A percentile compares a stretch with the other conserved stretches of the same genome.
These are phyloP conservation scores for Lanistes nyassanus DNA, from an alignment of 1,140 invertebrate species.

Conservation along the genomic window DNA sequence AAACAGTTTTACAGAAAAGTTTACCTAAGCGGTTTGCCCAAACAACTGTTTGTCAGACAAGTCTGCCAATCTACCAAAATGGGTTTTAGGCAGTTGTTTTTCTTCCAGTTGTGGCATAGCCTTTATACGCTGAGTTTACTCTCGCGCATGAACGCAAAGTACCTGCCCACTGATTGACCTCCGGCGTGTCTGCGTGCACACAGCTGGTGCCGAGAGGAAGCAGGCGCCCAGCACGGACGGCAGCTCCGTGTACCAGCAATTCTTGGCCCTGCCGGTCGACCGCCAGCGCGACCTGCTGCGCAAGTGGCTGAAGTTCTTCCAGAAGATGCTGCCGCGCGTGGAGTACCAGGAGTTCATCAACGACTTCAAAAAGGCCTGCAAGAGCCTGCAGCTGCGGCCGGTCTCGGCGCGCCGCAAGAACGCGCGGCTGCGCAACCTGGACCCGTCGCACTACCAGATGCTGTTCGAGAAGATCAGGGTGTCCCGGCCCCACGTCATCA, in stretches of 20 bases:
- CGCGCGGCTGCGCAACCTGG: constrained; percentile 28
- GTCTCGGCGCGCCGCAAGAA: constrained; percentile 9
- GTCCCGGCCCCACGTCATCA: constrained; percentile 14
- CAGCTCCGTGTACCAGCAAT: constrained; percentile 30
- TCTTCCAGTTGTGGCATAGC: no score
- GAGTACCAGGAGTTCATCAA: constrained; percentile 36
- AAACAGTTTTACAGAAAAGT: no score
- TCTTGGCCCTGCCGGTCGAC: constrained; percentile 28
- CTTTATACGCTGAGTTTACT: no score
- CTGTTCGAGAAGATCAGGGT: constrained; percentile 35
- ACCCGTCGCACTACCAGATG: constrained; percentile 35
- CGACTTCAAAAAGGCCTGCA: constrained; percentile 32
- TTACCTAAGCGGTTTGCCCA: no score
- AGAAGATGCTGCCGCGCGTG: constrained; percentile 34
- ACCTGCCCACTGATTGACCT: no score
- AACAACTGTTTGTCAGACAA: no score
- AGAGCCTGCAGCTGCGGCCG: constrained; percentile 10
- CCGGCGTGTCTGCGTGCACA: no score
- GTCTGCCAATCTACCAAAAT: no score
- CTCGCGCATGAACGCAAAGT: no score
- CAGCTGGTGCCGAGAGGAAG: not conserved
- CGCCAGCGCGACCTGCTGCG: constrained; percentile 31
- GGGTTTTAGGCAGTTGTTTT: no score
- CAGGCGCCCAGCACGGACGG: not conserved
- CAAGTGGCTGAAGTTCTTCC: constrained; percentile 36